These are phyloP conservation scores for Caenorhabditis sinica DNA, from an alignment of 2,888 invertebrate genomes.

Conservation along the genomic window DNA sequence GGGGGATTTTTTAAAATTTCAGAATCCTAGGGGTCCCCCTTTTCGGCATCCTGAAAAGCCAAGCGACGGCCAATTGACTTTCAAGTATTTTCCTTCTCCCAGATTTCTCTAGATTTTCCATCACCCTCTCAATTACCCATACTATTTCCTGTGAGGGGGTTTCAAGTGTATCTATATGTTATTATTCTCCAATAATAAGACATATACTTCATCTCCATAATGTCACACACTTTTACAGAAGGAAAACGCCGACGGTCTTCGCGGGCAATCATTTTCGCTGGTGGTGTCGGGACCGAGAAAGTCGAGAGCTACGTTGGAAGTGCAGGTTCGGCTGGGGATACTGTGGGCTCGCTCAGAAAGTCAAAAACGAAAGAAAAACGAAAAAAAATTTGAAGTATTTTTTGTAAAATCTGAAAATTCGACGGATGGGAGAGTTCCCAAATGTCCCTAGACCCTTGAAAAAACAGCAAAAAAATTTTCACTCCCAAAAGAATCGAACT, in stretches of 20 bases:
- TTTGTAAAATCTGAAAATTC: too few species aligned
- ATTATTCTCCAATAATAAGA: slow-evolving; percentile 82
- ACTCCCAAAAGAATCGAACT: not conserved
- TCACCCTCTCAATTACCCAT: slow-evolving; percentile 80
- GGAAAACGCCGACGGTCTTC: slow-evolving; percentile 70
- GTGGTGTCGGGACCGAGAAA: slow-evolving; percentile 71
- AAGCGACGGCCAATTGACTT: slow-evolving; percentile 87
- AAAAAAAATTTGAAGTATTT: not conserved
- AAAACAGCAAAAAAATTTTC: not conserved
- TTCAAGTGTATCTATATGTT: slow-evolving; percentile 22
- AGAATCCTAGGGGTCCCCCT: not conserved
- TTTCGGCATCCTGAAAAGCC: not conserved
- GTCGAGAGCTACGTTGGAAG: slow-evolving; percentile 76
- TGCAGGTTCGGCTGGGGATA: slow-evolving; percentile 75
- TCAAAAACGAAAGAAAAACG: not conserved
- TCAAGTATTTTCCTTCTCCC: slow-evolving; percentile 89
- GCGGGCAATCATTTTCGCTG: slow-evolving; percentile 74
- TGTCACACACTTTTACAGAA: slow-evolving; percentile 61
- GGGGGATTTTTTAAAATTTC: slow-evolving; percentile 1
- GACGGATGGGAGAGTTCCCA: not conserved
- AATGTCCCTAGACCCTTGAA: not conserved
- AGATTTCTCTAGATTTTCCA: not conserved
- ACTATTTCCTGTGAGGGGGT: slow-evolving; percentile 1
- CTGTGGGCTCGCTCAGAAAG: not conserved
- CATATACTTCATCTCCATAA: not conserved